Evolutionary conservation across 2,888 invertebrate genomes (phyloP).

Genomic region (Drosophila setosimentum): DNA sequence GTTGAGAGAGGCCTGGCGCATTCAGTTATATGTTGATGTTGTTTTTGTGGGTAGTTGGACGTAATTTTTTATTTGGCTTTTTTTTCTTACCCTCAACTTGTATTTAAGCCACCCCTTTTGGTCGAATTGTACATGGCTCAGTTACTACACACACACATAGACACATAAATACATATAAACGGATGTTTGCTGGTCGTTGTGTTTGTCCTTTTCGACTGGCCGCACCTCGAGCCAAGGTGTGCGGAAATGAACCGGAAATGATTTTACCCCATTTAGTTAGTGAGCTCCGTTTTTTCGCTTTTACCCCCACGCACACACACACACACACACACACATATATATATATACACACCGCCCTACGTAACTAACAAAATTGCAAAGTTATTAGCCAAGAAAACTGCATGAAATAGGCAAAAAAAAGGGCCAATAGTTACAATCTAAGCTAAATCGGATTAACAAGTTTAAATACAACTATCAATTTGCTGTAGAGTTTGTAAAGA

Average conservation of each 20-base stretch:
- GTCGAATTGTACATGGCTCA: constrained; percentile 63
- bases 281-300: constrained; percentile 18
- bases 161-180: not conserved
- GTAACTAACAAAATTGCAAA: constrained; percentile 30
- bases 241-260: constrained; percentile 73
- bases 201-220: constrained; percentile 43
- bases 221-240: constrained; percentile 50
- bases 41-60: constrained; percentile 16
- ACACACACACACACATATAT: not conserved
- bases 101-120: constrained; percentile 66
- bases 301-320: not conserved
- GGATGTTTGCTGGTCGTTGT: constrained; percentile 28
- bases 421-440: not conserved
- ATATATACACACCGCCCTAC: not conserved
- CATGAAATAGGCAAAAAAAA: constrained; percentile 26
- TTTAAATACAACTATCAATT: not conserved
- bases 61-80: constrained; percentile 31
- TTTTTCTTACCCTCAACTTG: constrained; percentile 23
- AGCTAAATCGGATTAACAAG: constrained; percentile 13
- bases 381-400: constrained; percentile 17
- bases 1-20: constrained; percentile 63
- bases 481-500: not conserved
- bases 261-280: constrained; percentile 63
- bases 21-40: constrained; percentile 28
- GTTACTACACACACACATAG: constrained; percentile 23